Percentiles rank a stretch among this genome's conserved stretches.
Evolutionary conservation across 1,140 invertebrate genomes (phyloP).

Genomic region (Yoshiicerus persimilis): DNA sequence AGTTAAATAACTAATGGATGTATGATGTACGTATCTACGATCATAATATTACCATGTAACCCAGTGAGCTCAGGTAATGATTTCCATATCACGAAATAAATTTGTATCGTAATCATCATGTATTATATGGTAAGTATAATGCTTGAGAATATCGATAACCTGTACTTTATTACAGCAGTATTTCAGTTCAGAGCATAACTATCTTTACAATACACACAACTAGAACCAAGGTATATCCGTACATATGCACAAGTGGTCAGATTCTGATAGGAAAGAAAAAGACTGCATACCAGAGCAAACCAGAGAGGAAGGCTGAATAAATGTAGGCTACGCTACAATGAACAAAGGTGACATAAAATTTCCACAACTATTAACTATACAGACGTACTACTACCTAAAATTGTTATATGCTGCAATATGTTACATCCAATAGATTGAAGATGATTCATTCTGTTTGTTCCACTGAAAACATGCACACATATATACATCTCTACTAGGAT

Average conservation of each 20-base stretch:
- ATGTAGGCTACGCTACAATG: background rate
- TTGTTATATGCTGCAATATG: background rate
- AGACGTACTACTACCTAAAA: background rate
- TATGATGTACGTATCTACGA: background rate
- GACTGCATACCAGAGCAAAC: background rate
- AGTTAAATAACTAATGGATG: background rate
- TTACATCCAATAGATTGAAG: background rate
- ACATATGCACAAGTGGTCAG: background rate
- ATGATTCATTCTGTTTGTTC: background rate
- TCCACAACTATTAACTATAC: background rate
- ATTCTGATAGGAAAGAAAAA: background rate
- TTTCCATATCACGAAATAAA: conserved; percentile 18
- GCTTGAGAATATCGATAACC: background rate
- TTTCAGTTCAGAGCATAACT: too few species aligned
- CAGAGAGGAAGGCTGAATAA: background rate
- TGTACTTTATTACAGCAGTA: background rate
- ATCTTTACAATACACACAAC: too few species aligned
- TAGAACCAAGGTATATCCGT: too few species aligned
- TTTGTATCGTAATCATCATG: background rate
- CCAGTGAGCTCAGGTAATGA: background rate
- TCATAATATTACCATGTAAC: background rate
- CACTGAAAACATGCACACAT: background rate
- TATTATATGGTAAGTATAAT: background rate
- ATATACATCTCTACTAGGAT: background rate
- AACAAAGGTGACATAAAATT: background rate